Evolutionary conservation across 2,113 vertebrate species (phyloP).

Genomic region (Syrrhaptes paradoxus): DNA sequence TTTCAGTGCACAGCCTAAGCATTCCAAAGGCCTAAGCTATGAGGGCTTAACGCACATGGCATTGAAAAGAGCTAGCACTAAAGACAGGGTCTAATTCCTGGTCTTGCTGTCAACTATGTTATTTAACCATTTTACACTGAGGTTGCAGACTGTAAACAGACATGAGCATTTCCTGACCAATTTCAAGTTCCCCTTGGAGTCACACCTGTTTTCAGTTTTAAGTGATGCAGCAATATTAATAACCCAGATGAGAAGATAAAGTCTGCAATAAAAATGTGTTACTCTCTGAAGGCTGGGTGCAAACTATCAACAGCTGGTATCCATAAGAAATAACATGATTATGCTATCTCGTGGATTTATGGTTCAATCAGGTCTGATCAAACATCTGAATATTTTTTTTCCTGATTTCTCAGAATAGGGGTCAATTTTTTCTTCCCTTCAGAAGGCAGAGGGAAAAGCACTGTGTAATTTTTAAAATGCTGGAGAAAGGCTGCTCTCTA

Average conservation of each 20-base stretch:
- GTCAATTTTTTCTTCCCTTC: background rate
- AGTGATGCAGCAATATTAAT: background rate
- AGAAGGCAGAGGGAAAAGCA: background rate
- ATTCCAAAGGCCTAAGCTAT: background rate
- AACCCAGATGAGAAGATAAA: background rate
- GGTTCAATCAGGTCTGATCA: background rate
- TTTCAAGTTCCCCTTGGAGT: background rate
- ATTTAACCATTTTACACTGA: background rate
- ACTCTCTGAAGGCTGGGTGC: background rate
- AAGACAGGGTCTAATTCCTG: background rate
- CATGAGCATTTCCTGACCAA: background rate
- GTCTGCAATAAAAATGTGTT: background rate
- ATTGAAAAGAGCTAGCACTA: background rate
- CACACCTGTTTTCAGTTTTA: background rate
- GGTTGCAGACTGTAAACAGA: background rate
- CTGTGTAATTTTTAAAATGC: too few relatives aligned
- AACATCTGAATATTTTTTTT: background rate
- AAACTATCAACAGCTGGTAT: background rate
- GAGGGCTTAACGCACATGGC: background rate
- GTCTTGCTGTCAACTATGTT: background rate
- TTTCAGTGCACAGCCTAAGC: background rate
- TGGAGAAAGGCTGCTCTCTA: conserved; percentile 62
- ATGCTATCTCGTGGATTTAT: background rate
- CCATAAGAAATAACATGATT: background rate
- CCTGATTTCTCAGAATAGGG: background rate